Evolutionary conservation across 2,113 vertebrate species (phyloP), one percentile per base, ranked within the genome.

Genomic region (Boleophthalmus pectinirostris): DNA sequence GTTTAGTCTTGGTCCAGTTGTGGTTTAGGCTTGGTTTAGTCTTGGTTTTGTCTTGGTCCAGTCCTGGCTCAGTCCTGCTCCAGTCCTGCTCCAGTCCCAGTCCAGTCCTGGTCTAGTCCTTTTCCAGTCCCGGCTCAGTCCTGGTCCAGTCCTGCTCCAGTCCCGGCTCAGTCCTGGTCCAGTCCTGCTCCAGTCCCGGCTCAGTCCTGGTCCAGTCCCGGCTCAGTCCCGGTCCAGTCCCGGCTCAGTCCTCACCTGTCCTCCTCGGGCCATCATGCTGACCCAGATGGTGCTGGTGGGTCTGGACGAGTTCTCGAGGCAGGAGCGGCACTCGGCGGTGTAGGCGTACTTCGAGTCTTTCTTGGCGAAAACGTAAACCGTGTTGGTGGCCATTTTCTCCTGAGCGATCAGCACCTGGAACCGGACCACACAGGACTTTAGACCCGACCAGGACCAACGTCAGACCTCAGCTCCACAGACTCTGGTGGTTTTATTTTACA

Each of bases 351-450:
- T 99, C 1, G 97, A 99, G 87, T 99, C 98, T 74, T 99, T 99
- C 92, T 99, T 99, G 73, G 98, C 95, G 84, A 99, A 99, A 78
- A 99, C 98, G 75, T 99, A 99, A 5, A 99, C 98, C 0, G 98
- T 99, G 87, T 99, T 99, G 79, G 98, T 99, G 78, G 98, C 98
- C 98, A 99, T 99, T 83, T 99, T 99, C 74, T 99, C 98, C 85
- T 99, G 98, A 70, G 98, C 98, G 43, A 99, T 99, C 78, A 99
- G 94, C 85, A 99, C 98, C 98, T 99, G 65, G 35, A 73, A 18
- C 15, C 49, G 64, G 24, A 47, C 14, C 35, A 23, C 1, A 70
- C 3, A 35, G 33, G 15, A 9, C 14, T 0, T 54, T 13, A 16
- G 12, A 16, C 10, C 51, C 10, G 20, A 54, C n/a, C n/a, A n/a